Conservation (phyloP, 2,797 vertebrate genomes). For the Ibycter americanus region DNA sequence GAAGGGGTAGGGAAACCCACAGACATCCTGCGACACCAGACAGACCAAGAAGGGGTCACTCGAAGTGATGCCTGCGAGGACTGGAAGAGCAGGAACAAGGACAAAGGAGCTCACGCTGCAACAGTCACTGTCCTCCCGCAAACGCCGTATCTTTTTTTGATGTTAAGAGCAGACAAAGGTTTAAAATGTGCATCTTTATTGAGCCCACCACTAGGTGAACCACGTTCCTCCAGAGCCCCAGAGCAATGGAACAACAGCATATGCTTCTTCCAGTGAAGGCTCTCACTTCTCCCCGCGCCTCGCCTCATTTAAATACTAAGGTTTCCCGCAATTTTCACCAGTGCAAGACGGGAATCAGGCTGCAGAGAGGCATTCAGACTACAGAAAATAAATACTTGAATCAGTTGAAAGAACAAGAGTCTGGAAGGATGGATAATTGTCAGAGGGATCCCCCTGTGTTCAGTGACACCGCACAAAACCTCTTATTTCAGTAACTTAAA, state of each 20-base stretch:
- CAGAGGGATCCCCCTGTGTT: not conserved
- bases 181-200: conserved; percentile 45
- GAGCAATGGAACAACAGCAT: not conserved
- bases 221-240: not conserved
- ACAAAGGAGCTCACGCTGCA: not conserved
- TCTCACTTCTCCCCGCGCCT: not conserved
- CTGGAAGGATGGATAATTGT: not conserved
- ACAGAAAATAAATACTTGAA: not conserved
- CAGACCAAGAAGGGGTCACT: not conserved
- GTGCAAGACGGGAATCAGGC: not conserved
- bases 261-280: not conserved
- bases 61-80: not conserved
- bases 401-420: not conserved
- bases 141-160: not conserved
- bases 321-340: not conserved
- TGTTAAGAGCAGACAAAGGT: conserved; percentile 23
- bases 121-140: not conserved
- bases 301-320: not conserved
- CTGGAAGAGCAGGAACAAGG: not conserved
- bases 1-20: not conserved
- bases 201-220: not conserved
- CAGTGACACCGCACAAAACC: not conserved
- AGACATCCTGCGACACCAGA: not conserved
- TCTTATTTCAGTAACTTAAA: not conserved
- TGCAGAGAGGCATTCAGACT: not conserved